These are phyloP conservation scores for Poliocrania exsul DNA, from an alignment of 2,797 vertebrate species.

Conservation along the genomic window DNA sequence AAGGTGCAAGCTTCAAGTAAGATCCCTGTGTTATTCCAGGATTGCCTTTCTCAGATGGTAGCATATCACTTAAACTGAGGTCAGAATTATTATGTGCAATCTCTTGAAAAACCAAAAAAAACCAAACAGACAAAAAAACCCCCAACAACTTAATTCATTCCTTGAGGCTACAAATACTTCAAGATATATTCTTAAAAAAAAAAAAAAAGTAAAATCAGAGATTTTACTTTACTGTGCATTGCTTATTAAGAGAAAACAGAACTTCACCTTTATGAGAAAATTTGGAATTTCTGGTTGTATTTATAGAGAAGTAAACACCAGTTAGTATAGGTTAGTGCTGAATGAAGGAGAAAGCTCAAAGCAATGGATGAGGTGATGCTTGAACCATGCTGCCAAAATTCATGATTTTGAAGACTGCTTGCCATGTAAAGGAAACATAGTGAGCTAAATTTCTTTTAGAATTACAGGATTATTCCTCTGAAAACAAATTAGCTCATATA, in stretches of 20 bases:
- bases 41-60: background rate
- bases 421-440: background rate
- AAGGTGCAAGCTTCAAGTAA: background rate
- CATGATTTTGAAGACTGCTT: background rate
- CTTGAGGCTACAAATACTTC: background rate
- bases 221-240: background rate
- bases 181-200: background rate
- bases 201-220: background rate
- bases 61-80: background rate
- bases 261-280: background rate
- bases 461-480: background rate
- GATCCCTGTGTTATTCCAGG: background rate
- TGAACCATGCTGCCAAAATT: background rate
- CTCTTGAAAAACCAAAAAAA: background rate
- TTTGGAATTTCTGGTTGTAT: background rate
- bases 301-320: background rate
- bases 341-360: background rate
- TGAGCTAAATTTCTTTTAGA: background rate
- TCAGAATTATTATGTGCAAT: background rate
- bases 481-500: background rate
- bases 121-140: too few relatives aligned
- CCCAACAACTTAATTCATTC: background rate
- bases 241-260: background rate
- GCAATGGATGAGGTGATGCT: fast-evolving
- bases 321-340: background rate